phyloP scores from a whole-genome alignment of 2,888 invertebrate species.

The Dexiosoma caninum region DNA sequence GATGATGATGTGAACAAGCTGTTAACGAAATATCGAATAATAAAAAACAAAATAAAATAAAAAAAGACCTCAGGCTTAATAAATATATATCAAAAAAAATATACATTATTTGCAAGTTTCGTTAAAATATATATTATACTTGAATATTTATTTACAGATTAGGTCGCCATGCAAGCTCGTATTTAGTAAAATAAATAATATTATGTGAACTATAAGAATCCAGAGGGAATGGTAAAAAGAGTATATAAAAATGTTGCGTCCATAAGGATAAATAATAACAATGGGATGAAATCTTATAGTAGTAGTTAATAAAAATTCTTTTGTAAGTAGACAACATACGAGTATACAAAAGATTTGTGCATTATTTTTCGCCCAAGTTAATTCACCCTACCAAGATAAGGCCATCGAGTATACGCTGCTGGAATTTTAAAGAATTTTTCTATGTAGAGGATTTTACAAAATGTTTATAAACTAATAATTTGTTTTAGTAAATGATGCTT shows the following conservation, averaged over 20 bases:
- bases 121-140: background rate
- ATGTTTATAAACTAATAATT: too few relatives aligned
- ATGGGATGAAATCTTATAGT: slow-evolving; percentile 18
- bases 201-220: background rate
- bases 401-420: too few relatives aligned
- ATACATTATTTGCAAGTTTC: background rate
- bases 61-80: too few relatives aligned
- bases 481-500: too few relatives aligned
- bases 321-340: background rate
- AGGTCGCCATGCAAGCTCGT: background rate
- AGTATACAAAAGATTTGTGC: background rate
- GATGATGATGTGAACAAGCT: too few relatives aligned
- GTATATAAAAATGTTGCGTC: slow-evolving; percentile 7
- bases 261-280: slow-evolving; percentile 27
- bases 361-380: background rate
- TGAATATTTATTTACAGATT: background rate
- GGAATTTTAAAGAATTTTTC: too few relatives aligned
- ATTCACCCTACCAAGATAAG: background rate
- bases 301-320: slow-evolving; percentile 35
- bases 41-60: too few relatives aligned
- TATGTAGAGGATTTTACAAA: too few relatives aligned
- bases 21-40: too few relatives aligned
- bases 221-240: background rate
- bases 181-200: background rate
- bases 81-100: too few relatives aligned